Percentiles rank a stretch among this genome's conserved stretches.
phyloP scores from a whole-genome alignment of 2,888 invertebrate genomes.

The Meiosimyza platycephala region DNA sequence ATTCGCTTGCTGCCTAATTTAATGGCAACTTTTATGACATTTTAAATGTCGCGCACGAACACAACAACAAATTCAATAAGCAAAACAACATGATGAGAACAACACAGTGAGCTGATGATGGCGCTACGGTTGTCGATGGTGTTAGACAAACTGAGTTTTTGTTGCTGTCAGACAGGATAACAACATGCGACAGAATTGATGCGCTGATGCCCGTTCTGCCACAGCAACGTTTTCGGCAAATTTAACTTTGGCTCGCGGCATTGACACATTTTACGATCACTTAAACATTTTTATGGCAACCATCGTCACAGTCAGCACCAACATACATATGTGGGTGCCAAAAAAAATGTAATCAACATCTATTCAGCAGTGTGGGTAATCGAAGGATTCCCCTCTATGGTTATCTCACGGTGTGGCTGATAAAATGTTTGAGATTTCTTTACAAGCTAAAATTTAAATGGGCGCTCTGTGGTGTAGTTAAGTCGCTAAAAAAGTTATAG shows the following conservation, averaged over 20 bases:
- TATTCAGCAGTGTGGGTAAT: no score
- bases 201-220: not conserved
- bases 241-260: not conserved
- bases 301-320: not conserved
- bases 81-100: not conserved
- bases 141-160: no score
- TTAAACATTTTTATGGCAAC: conserved; percentile 18
- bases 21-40: conserved; percentile 20
- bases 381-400: no score
- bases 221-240: not conserved
- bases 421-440: no score
- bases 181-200: not conserved
- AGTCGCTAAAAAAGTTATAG: no score
- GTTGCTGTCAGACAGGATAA: no score
- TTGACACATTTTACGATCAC: conserved; percentile 23
- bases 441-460: no score
- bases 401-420: no score
- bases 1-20: not conserved
- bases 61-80: conserved; percentile 22
- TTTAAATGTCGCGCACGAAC: conserved; percentile 26
- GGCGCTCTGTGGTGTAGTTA: not conserved
- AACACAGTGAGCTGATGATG: not conserved
- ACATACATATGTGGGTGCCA: no score
- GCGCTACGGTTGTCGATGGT: not conserved
- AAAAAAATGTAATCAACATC: no score